phyloP scores from a whole-genome alignment of 2,113 vertebrate species.

The Piaya cayana region DNA sequence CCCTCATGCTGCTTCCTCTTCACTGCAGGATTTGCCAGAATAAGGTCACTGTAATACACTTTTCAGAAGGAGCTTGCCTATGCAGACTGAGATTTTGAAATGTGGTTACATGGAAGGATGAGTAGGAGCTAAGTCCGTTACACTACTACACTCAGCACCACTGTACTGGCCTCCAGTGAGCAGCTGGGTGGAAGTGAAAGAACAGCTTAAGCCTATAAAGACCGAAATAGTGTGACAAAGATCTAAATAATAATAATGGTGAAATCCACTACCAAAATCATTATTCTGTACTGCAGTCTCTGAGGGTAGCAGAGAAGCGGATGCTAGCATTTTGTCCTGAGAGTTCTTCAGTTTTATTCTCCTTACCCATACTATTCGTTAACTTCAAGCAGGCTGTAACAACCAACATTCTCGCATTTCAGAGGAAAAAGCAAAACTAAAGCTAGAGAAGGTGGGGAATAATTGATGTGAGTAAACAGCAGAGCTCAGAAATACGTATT shows the following conservation, averaged over 20 bases:
- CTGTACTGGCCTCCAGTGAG: not conserved
- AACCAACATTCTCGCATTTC: not conserved
- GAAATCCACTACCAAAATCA: not conserved
- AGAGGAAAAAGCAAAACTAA: not conserved
- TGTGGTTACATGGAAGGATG: not conserved
- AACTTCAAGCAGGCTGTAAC: not conserved
- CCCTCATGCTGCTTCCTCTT: not conserved
- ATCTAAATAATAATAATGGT: not conserved
- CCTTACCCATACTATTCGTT: not conserved
- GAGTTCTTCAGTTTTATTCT: not conserved
- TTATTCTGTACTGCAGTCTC: not conserved
- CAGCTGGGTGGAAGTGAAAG: not conserved
- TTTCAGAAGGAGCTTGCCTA: not conserved
- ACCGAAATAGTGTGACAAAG: not conserved
- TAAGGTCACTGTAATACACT: not conserved
- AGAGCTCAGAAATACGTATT: not conserved
- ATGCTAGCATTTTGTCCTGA: not conserved
- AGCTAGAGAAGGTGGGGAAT: not conserved
- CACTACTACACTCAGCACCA: not conserved
- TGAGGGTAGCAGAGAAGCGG: not conserved
- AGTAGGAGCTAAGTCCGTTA: slow-evolving; percentile 6
- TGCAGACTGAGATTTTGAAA: not conserved
- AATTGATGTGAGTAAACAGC: not conserved
- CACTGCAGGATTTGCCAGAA: not conserved
- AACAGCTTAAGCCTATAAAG: not conserved